Conservation (phyloP, 1,140 invertebrate species). For the Linepithema humile region DNA sequence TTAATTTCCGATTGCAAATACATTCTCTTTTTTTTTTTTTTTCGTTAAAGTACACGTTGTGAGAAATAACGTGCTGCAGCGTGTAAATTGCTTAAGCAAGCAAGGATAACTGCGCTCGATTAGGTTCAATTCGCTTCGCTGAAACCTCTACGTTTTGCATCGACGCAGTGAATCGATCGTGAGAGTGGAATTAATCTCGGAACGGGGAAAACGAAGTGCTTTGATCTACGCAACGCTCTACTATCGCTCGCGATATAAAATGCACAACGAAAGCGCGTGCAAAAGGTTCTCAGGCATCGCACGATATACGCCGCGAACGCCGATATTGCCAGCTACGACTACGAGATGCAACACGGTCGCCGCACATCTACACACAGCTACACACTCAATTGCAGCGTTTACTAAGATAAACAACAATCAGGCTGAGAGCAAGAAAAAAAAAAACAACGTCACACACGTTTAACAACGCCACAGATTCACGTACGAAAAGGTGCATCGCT, state of each 20-base stretch:
- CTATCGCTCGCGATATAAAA: neutral
- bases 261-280: constrained; percentile 46
- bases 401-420: constrained; percentile 6
- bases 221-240: neutral
- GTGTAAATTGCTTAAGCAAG: constrained; percentile 10
- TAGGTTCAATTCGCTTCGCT: neutral
- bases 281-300: neutral
- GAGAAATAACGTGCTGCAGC: neutral
- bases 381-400: constrained; percentile 27
- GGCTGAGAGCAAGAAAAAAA: neutral
- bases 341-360: neutral
- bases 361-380: neutral
- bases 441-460: neutral
- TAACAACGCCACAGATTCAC: neutral
- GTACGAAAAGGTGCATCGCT: neutral
- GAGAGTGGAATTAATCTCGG: neutral
- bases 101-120: constrained; percentile 2
- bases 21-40: neutral
- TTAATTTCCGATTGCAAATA: constrained; percentile 19
- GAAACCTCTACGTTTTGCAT: neutral
- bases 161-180: neutral
- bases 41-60: neutral
- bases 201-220: neutral
- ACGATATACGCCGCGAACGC: neutral
- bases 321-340: neutral